These are phyloP conservation scores for Spea bombifrons DNA, from an alignment of 2,113 vertebrate genomes.

Conservation along the genomic window DNA sequence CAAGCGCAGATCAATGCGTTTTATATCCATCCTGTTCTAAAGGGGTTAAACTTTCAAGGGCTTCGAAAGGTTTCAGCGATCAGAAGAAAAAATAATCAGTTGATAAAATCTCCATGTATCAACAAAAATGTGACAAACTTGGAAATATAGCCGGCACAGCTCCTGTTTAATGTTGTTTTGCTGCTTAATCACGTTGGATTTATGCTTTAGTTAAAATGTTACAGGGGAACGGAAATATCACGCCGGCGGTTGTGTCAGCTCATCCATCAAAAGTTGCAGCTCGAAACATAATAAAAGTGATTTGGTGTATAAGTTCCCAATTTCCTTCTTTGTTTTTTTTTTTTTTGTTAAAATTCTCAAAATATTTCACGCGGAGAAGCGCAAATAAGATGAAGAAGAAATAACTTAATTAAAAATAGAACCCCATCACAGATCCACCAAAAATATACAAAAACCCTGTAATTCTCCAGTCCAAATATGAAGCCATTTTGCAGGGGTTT, in stretches of 20 bases:
- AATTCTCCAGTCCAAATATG: too few relatives aligned
- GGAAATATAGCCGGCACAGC: background rate
- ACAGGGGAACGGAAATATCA: background rate
- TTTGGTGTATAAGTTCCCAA: background rate
- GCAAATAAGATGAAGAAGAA: background rate
- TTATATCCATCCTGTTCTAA: background rate
- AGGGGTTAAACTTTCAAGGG: background rate
- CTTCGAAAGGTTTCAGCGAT: background rate
- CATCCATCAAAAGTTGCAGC: background rate
- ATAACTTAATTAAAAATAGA: background rate
- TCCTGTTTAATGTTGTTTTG: background rate
- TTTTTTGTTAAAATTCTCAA: background rate
- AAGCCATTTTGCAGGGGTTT: too few relatives aligned
- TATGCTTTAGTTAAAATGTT: background rate
- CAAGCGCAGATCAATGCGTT: too few relatives aligned
- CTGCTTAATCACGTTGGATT: background rate
- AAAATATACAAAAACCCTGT: background rate
- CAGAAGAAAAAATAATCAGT: background rate
- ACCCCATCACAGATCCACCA: background rate
- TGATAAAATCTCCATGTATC: background rate
- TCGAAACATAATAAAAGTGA: background rate
- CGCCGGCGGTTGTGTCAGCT: background rate
- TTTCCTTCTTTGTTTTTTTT: background rate
- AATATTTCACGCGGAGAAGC: background rate
- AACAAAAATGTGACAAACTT: background rate